Evolutionary conservation across 2,888 invertebrate genomes (phyloP), one percentile per base, ranked within the genome.

Genomic region (Dugesia japonica): DNA sequence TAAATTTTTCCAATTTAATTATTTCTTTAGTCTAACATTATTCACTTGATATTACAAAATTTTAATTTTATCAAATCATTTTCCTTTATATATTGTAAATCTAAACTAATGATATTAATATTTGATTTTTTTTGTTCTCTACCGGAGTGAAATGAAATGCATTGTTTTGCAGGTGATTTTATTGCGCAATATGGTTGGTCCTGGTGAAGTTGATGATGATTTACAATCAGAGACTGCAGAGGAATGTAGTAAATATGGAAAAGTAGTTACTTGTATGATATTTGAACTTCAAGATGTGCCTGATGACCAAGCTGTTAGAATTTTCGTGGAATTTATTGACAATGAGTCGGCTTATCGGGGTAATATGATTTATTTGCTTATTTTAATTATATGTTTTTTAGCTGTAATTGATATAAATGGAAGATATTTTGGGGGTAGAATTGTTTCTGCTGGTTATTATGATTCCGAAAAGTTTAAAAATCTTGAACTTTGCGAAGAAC

Each of bases 211-310:
- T 0, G 97, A 98, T 83, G 91, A 92, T 79, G 95, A 97, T 80
- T 87, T 98, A 28, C 95, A 97, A 84, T 93, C 93, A 0, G 98
- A 98, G 87, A 95, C 95, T 0, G 93, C 92, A 85, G 98, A 97
- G 82, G 98, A 98, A 87, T 97, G 97, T 84, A 91, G 90, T 23
- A 98, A 98, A 86, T 98, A 97, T 84, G 98, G 98, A 0, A 94
- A 94, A 82, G 95, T 98, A 0, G 87, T 90, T 9, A 90, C 90
- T 84, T 94, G 94, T 73, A 86, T 94, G 31, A 94, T 98, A 81
- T 92, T 91, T 83, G 94, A 95, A 82, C 85, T 80, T 31, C 90
- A 90, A 0, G 89, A 90, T 80, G 89, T 88, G 0, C 86, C 88
- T 26, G 88, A 90, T 0, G 94, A 95, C 81, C 95, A 98, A 85